Conservation (phyloP, 2,888 invertebrate genomes). For the Drosophila algonquin region DNA sequence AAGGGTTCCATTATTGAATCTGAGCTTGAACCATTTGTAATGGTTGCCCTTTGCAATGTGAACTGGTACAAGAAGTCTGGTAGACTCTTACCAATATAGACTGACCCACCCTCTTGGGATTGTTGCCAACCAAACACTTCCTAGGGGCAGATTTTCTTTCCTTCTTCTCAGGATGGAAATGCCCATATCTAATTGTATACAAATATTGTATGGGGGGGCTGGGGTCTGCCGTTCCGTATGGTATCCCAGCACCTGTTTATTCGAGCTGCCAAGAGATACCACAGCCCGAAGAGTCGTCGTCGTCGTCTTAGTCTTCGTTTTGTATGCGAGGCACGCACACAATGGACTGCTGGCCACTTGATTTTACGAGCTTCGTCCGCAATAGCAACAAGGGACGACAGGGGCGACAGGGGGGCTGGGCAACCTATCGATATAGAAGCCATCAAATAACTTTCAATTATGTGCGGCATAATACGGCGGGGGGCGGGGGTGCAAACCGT, state of each 20-base stretch:
- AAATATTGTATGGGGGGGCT: background rate
- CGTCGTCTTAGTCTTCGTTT: background rate
- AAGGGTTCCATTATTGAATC: no score
- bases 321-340: slow-evolving; percentile 65
- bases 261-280: slow-evolving; percentile 10
- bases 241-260: slow-evolving; percentile 24
- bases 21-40: no score
- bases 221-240: background rate
- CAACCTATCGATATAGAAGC: slow-evolving; percentile 50
- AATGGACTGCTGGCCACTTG: slow-evolving; percentile 47
- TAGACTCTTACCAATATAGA: no score
- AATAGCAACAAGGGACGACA: background rate
- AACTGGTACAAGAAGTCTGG: no score
- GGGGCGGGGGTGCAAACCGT: slow-evolving; percentile 20
- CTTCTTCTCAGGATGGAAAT: no score
- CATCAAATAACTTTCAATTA: slow-evolving; percentile 79
- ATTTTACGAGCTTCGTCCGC: slow-evolving; percentile 51
- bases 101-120: no score
- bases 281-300: slow-evolving; percentile 2
- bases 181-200: background rate
- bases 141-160: no score
- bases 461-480: slow-evolving; percentile 49
- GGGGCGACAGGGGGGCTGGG: background rate
- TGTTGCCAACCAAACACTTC: no score
- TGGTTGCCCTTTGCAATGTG: no score